Percentiles rank a stretch among this genome's conserved stretches.
Conservation (phyloP, 1,140 invertebrate species). For the Platorchestia sp. region DNA sequence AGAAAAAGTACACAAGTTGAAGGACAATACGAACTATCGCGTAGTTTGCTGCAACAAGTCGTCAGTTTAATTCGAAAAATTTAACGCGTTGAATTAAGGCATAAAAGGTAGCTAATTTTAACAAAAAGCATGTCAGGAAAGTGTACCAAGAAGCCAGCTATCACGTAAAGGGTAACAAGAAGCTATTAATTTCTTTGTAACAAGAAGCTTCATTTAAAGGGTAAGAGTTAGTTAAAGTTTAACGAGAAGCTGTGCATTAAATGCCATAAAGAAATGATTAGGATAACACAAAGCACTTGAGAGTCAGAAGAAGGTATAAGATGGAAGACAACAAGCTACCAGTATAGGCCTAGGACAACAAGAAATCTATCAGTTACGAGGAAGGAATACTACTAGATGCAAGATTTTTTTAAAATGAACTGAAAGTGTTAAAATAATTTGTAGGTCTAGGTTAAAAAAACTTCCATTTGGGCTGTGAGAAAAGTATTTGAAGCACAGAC, state of each 20-base stretch:
- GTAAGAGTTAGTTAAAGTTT: too few species aligned
- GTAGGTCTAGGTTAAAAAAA: background rate
- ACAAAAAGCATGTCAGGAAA: too few species aligned
- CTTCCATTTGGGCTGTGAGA: background rate
- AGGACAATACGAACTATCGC: too few species aligned
- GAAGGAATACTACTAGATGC: background rate
- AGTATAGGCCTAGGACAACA: background rate
- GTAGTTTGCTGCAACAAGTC: too few species aligned
- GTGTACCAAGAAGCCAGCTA: background rate
- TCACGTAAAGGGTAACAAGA: background rate
- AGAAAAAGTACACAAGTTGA: too few species aligned
- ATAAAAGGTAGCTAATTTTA: too few species aligned
- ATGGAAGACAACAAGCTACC: background rate
- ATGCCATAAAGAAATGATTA: background rate
- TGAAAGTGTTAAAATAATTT: background rate
- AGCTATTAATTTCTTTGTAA: too few species aligned
- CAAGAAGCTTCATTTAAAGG: too few species aligned
- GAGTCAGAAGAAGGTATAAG: background rate
- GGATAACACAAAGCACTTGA: background rate
- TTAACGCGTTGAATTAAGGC: too few species aligned
- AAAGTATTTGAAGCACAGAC: background rate
- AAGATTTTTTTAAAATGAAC: background rate
- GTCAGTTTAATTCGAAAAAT: too few species aligned
- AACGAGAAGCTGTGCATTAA: background rate
- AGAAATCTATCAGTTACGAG: background rate